Evolutionary conservation across 1,140 invertebrate species (phyloP), one percentile per base, ranked within the genome.

Genomic region (Sitobion miscanthi): DNA sequence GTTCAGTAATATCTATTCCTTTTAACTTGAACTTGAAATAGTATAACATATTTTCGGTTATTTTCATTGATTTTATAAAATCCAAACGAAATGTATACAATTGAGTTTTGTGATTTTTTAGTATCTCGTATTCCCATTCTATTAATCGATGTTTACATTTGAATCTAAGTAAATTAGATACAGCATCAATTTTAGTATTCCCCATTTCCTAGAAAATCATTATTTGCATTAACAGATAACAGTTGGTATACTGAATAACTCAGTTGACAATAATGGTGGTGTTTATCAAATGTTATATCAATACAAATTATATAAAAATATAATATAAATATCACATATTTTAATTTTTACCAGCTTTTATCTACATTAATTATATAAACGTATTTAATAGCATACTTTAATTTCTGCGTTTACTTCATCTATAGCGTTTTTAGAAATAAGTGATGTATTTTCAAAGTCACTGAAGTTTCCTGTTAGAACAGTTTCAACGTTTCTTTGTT

Each of bases 1-100:
- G 7, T 85, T 92, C 52, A 52, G 23, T 82, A 83, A 92, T 92
- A n/a, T 92, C 30, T 57, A 85, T 42, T n/a, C 91, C 91, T 85
- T 85, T 92, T 5, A 35, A 8, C 11, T 85, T 82, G n/a, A 83
- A 85, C 11, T 92, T 85, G 9, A 92, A 47, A 42, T 92, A 92
- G 42, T 85, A 35, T 30, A 92, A 52, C 47, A 92, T 92, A 54
- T 92, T 92, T 4, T 83, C 35, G 5, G 91, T 92, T 25, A 85
- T 35, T 85, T 92, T 92, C 82, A 92, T 83, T 30, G 77, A 35
- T 20, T 23, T 92, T 52, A 92, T 92, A 54, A 92, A 21, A 54
- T 92, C 47, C 42, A 25, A 85, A 83, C 91, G 91, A 85, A 85
- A 83, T 85, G 54, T 83, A 42, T 83, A 85, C 35, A 92, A 83